Conservation (phyloP, 2,113 vertebrate species). For the Pteronura brasiliensis region DNA sequence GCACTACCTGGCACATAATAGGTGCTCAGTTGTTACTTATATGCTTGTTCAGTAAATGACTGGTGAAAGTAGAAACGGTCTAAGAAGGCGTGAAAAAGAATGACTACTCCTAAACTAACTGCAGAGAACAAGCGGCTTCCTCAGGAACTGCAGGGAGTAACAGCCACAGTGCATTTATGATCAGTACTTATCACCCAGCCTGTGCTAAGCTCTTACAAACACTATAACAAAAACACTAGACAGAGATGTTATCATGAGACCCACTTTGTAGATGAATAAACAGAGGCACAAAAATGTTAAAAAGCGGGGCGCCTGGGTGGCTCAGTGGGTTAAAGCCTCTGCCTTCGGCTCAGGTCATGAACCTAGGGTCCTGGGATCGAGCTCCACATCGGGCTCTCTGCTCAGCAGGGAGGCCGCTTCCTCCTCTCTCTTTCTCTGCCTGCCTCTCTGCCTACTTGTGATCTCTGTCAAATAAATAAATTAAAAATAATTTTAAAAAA, state of each 20-base stretch:
- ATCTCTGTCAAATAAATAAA: too few species aligned
- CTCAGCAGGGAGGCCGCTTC: too few species aligned
- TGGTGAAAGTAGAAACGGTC: background rate
- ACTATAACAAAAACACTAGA: conserved; percentile 13
- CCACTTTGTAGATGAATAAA: conserved; percentile 26
- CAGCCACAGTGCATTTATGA: background rate
- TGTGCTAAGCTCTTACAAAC: background rate
- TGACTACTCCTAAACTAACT: background rate
- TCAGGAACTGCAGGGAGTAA: background rate
- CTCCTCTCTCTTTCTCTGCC: too few species aligned
- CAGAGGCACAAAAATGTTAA: background rate
- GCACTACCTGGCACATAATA: background rate
- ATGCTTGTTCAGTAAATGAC: background rate
- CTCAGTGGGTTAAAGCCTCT: too few species aligned
- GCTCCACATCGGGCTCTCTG: too few species aligned
- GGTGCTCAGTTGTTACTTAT: background rate
- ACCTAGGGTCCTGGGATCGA: too few species aligned
- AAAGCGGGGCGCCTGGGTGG: background rate
- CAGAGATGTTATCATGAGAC: background rate
- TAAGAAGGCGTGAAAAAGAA: background rate
- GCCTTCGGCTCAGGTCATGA: too few species aligned
- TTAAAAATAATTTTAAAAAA: background rate
- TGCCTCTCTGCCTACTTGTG: too few species aligned
- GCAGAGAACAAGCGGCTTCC: background rate
- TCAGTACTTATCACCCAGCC: background rate